Evolutionary conservation across 2,888 invertebrate species (phyloP).

Genomic region (Scaptodrosophila latifasciaeformis): DNA sequence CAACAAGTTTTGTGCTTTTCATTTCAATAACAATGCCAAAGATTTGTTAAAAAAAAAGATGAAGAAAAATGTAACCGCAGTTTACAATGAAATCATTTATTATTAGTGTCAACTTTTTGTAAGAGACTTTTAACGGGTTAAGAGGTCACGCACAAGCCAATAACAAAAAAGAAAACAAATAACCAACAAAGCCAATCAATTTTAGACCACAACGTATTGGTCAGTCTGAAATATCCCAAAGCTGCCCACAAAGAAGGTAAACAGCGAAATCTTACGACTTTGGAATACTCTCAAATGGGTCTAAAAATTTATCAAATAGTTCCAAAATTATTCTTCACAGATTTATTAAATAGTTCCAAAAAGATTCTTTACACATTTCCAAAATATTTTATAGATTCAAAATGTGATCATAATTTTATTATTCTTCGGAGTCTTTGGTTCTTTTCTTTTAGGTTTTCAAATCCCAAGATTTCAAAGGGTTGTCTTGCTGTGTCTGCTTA

Average conservation of each 20-base stretch:
- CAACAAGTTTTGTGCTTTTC: constrained; percentile 49
- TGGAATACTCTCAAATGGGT: too few species aligned
- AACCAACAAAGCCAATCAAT: constrained; percentile 46
- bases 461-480: neutral
- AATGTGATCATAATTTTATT: too few species aligned
- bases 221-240: neutral
- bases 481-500: too few species aligned
- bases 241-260: neutral
- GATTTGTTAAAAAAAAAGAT: neutral
- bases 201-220: constrained; percentile 9
- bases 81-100: constrained; percentile 63
- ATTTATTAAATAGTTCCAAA: too few species aligned
- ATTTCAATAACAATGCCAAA: constrained; percentile 23
- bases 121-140: constrained; percentile 1
- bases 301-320: too few species aligned
- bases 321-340: too few species aligned
- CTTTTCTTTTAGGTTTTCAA: too few species aligned
- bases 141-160: constrained; percentile 32
- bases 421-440: too few species aligned
- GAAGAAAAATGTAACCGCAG: constrained; percentile 39
- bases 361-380: too few species aligned
- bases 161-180: neutral
- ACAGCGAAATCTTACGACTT: too few species aligned
- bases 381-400: too few species aligned
- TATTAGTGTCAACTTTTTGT: constrained; percentile 58